Base-by-base conservation (phyloP, 2,797 vertebrate genomes). In the Saxicola maurus region DNA sequence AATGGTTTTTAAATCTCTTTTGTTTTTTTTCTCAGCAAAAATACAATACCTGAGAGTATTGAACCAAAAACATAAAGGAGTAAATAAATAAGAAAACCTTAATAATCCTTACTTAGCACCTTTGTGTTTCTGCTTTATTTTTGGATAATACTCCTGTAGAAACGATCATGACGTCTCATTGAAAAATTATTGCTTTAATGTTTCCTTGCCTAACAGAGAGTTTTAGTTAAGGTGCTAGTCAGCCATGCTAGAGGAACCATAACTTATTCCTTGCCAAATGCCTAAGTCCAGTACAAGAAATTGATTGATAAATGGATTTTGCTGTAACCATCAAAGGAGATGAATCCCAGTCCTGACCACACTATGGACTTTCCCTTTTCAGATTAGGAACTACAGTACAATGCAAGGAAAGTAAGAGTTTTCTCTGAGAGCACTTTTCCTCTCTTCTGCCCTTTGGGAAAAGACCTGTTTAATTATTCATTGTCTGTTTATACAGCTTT, bases 341-440 rank as follows among this genome's bases (percentile, higher is more conserved):
- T 62, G 45, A 90, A 49, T 25, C 8, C 20, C 45, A 23, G 28
- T 85, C 62, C 66, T 78, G 52, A 95, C 71, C 21, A 65, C 21
- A 53, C 12, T 61, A 23, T 31, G n/a, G 59, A 12, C 31, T 89
- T 86, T 46, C 15, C 66, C 45, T 77, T 82, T 71, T 11, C 24
- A 57, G 11, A 3, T 73, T 52, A 51, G 11, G 23, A 90, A 69
- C 56, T 51, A 48, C 1, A 5, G 19, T 40, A 48, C 2, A 7
- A 59, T 38, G 21, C 11, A 86, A 91, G 81, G 68, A 86, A 92
- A 73, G 30, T 20, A 84, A 49, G 25, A 81, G n/a, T 64, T 86
- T 67, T 81, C 64, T 90, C 59, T 84, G 51, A 90, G 43, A 72
- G 33, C 52, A 83, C 38, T 89, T 84, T 90, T 91, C 68, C 35